These are phyloP conservation scores for Poecilus cupreus DNA, from an alignment of 2,888 invertebrate genomes.

Conservation along the genomic window DNA sequence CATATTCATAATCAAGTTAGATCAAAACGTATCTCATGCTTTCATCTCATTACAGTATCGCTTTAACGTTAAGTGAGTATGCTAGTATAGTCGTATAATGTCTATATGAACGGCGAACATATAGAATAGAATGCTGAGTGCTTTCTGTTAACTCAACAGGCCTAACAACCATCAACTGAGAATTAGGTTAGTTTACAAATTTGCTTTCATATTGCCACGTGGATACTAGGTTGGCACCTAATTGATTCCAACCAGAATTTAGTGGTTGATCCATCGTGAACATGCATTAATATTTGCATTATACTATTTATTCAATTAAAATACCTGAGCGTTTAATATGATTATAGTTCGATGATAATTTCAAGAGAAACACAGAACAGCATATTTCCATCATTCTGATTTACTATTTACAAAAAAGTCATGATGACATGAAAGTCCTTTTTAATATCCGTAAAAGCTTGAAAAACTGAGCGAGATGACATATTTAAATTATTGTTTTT, in stretches of 20 bases:
- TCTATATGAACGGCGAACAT: not conserved
- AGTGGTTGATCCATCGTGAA: not conserved
- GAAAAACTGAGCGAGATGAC: not conserved
- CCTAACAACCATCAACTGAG: not conserved
- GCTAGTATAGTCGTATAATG: not conserved
- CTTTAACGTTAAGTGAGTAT: not conserved
- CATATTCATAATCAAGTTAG: too few relatives aligned
- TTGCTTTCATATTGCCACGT: not conserved
- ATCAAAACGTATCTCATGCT: too few relatives aligned
- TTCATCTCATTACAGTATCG: not conserved
- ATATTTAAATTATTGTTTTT: not conserved
- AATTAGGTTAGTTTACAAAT: not conserved
- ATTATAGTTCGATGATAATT: too few relatives aligned
- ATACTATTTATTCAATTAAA: not conserved
- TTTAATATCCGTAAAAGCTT: conserved; percentile 24
- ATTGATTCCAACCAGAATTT: not conserved
- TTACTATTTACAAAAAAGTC: too few relatives aligned
- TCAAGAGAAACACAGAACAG: too few relatives aligned
- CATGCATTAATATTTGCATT: not conserved
- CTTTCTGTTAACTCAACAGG: not conserved
- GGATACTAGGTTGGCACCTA: not conserved
- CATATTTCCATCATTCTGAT: not conserved
- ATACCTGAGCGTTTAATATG: not conserved
- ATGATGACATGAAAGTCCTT: not conserved
- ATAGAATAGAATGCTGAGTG: not conserved